Evolutionary conservation across 1,140 invertebrate genomes (phyloP), one percentile per base, ranked within the genome.

Genomic region (Hormaphis cornu): DNA sequence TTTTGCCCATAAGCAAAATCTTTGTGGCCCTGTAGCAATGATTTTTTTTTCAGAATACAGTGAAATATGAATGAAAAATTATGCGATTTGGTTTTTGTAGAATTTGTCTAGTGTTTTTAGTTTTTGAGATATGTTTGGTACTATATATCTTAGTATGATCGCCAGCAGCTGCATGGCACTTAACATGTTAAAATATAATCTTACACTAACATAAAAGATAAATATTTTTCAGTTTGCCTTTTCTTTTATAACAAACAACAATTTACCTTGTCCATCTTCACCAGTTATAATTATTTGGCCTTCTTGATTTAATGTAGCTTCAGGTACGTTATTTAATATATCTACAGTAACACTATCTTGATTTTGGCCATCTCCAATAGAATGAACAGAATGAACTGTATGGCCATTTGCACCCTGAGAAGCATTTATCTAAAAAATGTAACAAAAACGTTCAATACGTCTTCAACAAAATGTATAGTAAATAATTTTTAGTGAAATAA

Each of bases 231-330:
- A 50, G 33, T 28, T 28, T 12, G 3, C 40, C n/a, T n/a, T 42
- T n/a, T 42, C n/a, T 30, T 50, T 24, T 2, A 12, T 12, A 18
- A 54, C 12, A 35, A 54, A 33, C 9, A 35, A 22, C 70, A n/a
- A 22, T 77, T 78, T 82, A 93, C 91, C 90, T 81, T 93, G 91
- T 75, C 92, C 89, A 81, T 94, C 91, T 83, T 95, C 93, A 66
- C 90, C 90, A 52, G 93, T 95, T 71, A 97, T 84, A 75, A 96
- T 95, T 74, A 97, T 89, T 80, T 96, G 93, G 28, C 93, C 93
- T 78, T 95, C 93, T 78, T 93, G 91, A 74, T 87, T 88, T 66
- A 93, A 80, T 46, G 88, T 88, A 22, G 90, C 91, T 79, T 94
- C 91, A 3, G 90, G 88, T 16, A 93, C 89, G 53, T 86, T 87